Evolutionary conservation across 2,797 vertebrate species (phyloP).

Genomic region (Typhlichthys subterraneus): DNA sequence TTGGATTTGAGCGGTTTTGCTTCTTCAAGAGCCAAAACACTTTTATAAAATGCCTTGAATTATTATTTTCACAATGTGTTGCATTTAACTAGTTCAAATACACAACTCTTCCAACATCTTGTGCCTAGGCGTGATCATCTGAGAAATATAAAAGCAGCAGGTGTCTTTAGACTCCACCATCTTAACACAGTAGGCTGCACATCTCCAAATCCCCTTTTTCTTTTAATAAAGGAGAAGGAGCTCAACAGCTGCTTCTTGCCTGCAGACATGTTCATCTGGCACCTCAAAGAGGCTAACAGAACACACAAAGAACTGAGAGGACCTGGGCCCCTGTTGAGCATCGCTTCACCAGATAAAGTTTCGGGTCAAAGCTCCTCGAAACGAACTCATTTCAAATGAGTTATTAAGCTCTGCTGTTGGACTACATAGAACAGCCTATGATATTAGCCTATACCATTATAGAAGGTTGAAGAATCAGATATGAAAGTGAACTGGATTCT

Average conservation of each 20-base stretch:
- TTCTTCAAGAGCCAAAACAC: background rate
- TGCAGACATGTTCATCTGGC: conserved; percentile 25
- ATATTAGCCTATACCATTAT: conserved; percentile 25
- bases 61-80: background rate
- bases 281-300: conserved; percentile 56
- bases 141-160: conserved; percentile 35
- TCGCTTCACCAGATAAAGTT: conserved; percentile 66
- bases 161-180: conserved; percentile 22
- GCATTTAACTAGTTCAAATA: background rate
- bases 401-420: conserved; percentile 52
- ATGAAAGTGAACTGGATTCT: conserved; percentile 75
- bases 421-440: conserved; percentile 19
- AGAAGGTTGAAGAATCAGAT: conserved; percentile 68
- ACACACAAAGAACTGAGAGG: conserved; percentile 69
- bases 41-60: background rate
- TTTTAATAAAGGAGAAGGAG: conserved; percentile 29
- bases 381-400: conserved; percentile 58
- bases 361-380: conserved; percentile 71
- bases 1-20: background rate
- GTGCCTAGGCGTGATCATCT: conserved; percentile 10
- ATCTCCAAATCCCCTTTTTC: conserved; percentile 12
- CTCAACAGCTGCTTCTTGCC: conserved; percentile 66
- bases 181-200: background rate
- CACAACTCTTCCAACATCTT: background rate
- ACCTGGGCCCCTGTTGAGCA: conserved; percentile 66